Percentiles rank a stretch among this genome's conserved stretches.
Conservation (phyloP, 2,797 vertebrate genomes). For the Acanthis flammea region DNA sequence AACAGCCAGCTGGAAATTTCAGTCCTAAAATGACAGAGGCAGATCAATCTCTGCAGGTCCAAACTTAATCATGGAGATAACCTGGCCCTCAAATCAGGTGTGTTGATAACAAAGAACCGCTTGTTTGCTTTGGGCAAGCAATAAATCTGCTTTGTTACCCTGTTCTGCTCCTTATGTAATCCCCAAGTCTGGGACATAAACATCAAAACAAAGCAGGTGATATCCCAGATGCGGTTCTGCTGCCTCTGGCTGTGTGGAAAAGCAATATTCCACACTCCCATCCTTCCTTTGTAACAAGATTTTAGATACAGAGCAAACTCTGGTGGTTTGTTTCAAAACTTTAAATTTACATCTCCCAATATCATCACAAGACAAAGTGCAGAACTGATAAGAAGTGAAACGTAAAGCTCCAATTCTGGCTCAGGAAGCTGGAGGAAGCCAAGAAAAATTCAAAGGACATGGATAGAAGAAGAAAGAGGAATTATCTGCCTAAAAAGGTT, state of each 20-base stretch:
- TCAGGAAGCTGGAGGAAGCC: background rate
- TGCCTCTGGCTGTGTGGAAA: background rate
- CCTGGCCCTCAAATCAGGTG: background rate
- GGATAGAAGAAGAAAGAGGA: fast-evolving
- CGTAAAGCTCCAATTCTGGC: background rate
- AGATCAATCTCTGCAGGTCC: background rate
- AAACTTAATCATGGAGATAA: background rate
- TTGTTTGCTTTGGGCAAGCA: background rate
- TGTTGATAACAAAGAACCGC: fast-evolving
- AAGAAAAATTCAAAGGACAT: background rate
- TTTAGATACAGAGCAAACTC: background rate
- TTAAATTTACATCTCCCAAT: background rate
- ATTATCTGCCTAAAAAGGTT: background rate
- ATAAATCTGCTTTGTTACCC: background rate
- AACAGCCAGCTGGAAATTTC: background rate
- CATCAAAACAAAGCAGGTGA: background rate
- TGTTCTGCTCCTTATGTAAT: slow-evolving; percentile 17
- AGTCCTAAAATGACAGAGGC: background rate
- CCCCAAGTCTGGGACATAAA: background rate
- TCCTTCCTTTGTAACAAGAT: fast-evolving
- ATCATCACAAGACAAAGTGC: background rate
- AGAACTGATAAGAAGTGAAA: background rate
- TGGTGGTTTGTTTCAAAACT: background rate
- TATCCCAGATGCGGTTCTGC: background rate
- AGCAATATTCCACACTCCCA: background rate